Evolutionary conservation across 2,113 vertebrate species (phyloP).

Genomic region (Chloebia gouldiae): DNA sequence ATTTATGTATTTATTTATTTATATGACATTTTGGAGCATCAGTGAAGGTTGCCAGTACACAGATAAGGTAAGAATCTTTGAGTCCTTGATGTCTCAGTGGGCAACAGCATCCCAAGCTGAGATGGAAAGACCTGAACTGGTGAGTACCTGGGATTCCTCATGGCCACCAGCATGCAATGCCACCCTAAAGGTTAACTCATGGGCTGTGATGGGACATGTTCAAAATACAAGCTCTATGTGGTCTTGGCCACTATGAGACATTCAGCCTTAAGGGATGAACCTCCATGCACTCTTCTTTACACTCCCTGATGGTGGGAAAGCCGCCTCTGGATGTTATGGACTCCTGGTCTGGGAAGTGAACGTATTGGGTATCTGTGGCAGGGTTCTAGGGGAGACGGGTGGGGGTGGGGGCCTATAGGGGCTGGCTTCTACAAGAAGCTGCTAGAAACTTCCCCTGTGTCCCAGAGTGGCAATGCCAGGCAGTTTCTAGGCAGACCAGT

Average conservation of each 20-base stretch:
- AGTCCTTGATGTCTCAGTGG: background rate
- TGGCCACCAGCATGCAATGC: background rate
- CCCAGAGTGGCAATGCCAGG: background rate
- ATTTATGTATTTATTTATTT: too few species aligned
- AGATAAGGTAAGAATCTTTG: background rate
- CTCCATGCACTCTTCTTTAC: background rate
- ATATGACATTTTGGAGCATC: background rate
- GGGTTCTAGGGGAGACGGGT: fast-evolving
- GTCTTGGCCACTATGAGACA: background rate
- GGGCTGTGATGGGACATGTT: background rate
- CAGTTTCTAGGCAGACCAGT: background rate
- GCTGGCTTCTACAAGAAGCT: background rate
- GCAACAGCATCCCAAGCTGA: background rate
- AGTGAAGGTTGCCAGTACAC: background rate
- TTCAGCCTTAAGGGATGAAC: background rate
- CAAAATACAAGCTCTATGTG: background rate
- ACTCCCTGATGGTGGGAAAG: background rate
- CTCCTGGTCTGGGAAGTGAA: background rate
- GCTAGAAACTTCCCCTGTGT: background rate
- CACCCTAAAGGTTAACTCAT: background rate
- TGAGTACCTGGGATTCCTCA: background rate
- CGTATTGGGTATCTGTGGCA: fast-evolving
- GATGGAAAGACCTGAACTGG: background rate
- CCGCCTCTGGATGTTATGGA: background rate
- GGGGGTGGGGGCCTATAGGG: background rate